Base-by-base conservation (phyloP, 2,888 invertebrate species). In the Apamea epomidion region DNA sequence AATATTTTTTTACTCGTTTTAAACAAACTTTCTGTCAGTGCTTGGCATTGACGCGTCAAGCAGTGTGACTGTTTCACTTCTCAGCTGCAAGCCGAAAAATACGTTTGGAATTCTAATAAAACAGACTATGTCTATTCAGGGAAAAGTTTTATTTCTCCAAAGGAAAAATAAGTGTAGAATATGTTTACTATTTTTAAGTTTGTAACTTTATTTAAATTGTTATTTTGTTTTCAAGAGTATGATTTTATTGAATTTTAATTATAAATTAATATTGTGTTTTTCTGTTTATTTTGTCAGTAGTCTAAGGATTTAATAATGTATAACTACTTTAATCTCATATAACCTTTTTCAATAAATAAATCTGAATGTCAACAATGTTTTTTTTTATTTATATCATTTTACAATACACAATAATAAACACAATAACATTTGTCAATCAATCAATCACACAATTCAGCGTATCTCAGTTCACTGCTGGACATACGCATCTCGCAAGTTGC, bases 41-140 rank as follows among this genome's bases (percentile, higher is more conserved):
- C 80, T 14, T 48, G 48, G 80, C 48, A 80, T 80, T 80, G 12
- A 45, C 12, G 25, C 42, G 25, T n/a, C 10, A 32, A 69, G 16
- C 32, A 16, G 68, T 62, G 18, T 25, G 42, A 51, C 69, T 62
- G 7, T 42, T 62, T 32, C 25, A 62, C 60, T 62, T n/a, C 18
- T 45, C 51, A n/a, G 16, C 21, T 80, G 7, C 21, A 62, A 42
- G 69, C 21, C 21, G 7, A 54, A 80, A 80, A 79, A 16, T n/a
- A 37, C 10, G 6, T n/a, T 76, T 62, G 4, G 3, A 21, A 37
- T 0, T 62, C 2, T 37, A 76, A 58, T 32, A 48, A 32, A 48
- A 75, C 14, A 16, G 18, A 37, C n/a, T 14, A 25, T 5, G 32
- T 37, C 6, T 62, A 37, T n/a, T 60, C 14, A 48, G 21, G 29